Percentiles rank a stretch among this genome's conserved stretches.
phyloP scores from a whole-genome alignment of 2,888 invertebrate species.

The Drosophila anomalata region DNA sequence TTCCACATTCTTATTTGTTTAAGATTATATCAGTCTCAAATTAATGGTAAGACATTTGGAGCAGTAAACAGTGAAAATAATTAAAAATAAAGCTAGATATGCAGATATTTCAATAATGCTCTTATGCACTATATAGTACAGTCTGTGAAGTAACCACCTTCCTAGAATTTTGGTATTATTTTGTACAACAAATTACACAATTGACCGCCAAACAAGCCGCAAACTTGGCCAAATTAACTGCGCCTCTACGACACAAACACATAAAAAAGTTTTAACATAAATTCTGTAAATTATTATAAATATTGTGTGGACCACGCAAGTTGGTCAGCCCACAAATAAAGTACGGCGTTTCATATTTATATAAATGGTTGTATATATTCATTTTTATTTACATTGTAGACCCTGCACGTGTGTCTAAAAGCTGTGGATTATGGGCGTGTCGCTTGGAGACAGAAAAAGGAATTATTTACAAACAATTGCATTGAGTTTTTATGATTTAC shows the following conservation, averaged over 20 bases:
- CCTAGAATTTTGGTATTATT: constrained; percentile 30
- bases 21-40: not conserved
- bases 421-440: constrained; percentile 12
- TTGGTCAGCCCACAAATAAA: constrained; percentile 34
- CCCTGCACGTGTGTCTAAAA: not conserved
- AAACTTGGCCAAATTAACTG: constrained; percentile 65
- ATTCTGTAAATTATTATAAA: constrained; percentile 64
- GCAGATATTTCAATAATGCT: too few relatives aligned
- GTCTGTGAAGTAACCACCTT: constrained; percentile 9
- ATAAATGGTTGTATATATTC: not conserved
- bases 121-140: not conserved
- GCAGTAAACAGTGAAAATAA: not conserved
- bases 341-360: constrained; percentile 23
- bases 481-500: constrained; percentile 29
- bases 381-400: not conserved
- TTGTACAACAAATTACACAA: constrained; percentile 57
- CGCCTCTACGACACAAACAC: constrained; percentile 18
- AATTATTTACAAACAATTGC: constrained; percentile 5
- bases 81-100: not conserved
- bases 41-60: not conserved
- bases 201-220: constrained; percentile 65
- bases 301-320: constrained; percentile 47
- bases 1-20: not conserved
- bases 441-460: constrained; percentile 9
- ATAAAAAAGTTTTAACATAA: constrained; percentile 62